Evolutionary conservation across 2,888 invertebrate species (phyloP).

Genomic region (Eupithecia pulchellata): DNA sequence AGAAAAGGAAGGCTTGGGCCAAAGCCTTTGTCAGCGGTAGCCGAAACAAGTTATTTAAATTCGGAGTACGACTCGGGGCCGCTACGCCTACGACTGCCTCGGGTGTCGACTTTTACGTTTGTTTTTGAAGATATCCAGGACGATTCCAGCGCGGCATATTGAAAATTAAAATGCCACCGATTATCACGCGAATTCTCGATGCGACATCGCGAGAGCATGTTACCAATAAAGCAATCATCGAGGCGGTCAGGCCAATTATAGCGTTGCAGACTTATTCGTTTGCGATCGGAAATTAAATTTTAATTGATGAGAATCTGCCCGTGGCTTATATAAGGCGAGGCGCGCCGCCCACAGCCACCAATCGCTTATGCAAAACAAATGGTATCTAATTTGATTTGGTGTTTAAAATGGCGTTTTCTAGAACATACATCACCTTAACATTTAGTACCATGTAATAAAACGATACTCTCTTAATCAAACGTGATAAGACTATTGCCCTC

Average conservation of each 20-base stretch:
- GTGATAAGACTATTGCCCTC: no score
- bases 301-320: slow-evolving; percentile 73
- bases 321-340: slow-evolving; percentile 51
- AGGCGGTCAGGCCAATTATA: slow-evolving; percentile 75
- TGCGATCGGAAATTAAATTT: slow-evolving; percentile 79
- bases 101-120: slow-evolving; percentile 44
- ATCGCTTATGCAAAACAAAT: slow-evolving; percentile 77
- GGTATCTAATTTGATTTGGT: slow-evolving; percentile 80
- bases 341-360: slow-evolving; percentile 51
- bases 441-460: no score
- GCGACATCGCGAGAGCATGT: slow-evolving; percentile 62
- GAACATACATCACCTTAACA: slow-evolving; percentile 46
- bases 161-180: slow-evolving; percentile 62
- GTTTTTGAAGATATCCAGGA: slow-evolving; percentile 51
- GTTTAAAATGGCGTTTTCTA: slow-evolving; percentile 58
- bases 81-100: slow-evolving; percentile 62
- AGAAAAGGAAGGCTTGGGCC: slow-evolving; percentile 64
- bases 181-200: slow-evolving; percentile 61
- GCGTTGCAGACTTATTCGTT: slow-evolving; percentile 69
- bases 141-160: slow-evolving; percentile 48
- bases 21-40: slow-evolving; percentile 74
- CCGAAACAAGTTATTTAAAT: slow-evolving; percentile 83
- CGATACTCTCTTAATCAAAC: slow-evolving; percentile 15
- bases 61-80: slow-evolving; percentile 63
- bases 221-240: slow-evolving; percentile 82